A percentile compares a stretch with the other conserved stretches of the same genome.
These are phyloP conservation scores for Platycnemis pennipes DNA, from an alignment of 2,888 invertebrate genomes.

Conservation along the genomic window DNA sequence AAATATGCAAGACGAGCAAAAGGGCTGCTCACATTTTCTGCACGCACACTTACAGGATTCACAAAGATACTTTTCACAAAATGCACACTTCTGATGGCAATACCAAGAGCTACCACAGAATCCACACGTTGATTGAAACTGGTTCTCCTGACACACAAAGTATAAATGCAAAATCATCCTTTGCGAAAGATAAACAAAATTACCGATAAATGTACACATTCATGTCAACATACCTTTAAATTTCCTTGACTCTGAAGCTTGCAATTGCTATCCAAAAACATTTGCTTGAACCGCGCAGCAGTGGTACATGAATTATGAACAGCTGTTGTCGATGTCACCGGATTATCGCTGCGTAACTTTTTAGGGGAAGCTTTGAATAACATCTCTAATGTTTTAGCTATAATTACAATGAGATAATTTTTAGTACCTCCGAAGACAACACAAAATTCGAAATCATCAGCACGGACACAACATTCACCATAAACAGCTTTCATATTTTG, in stretches of 20 bases:
- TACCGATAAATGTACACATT: not conserved
- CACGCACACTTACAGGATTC: slow-evolving; percentile 1
- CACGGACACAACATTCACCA: slow-evolving; percentile 74
- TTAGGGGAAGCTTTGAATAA: slow-evolving; percentile 39
- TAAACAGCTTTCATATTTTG: slow-evolving; percentile 76
- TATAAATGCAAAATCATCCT: not conserved
- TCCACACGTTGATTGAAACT: not conserved
- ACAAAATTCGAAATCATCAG: not conserved
- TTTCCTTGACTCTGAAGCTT: slow-evolving; percentile 3
- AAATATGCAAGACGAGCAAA: slow-evolving; percentile 47
- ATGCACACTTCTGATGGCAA: not conserved
- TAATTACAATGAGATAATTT: not conserved
- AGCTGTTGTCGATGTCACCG: not conserved
- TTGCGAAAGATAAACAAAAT: not conserved
- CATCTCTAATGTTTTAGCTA: slow-evolving; percentile 35
- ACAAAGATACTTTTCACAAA: slow-evolving; percentile 30
- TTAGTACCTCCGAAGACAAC: not conserved
- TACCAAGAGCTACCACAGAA: not conserved
- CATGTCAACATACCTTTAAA: not conserved
- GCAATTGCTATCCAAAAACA: slow-evolving; percentile 57
- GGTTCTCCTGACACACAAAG: not conserved
- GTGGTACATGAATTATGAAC: not conserved
- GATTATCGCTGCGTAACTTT: not conserved
- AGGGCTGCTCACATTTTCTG: not conserved
- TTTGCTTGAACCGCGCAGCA: slow-evolving; percentile 28